phyloP scores from a whole-genome alignment of 2,113 vertebrate genomes.

The Prietella phreatophila region DNA sequence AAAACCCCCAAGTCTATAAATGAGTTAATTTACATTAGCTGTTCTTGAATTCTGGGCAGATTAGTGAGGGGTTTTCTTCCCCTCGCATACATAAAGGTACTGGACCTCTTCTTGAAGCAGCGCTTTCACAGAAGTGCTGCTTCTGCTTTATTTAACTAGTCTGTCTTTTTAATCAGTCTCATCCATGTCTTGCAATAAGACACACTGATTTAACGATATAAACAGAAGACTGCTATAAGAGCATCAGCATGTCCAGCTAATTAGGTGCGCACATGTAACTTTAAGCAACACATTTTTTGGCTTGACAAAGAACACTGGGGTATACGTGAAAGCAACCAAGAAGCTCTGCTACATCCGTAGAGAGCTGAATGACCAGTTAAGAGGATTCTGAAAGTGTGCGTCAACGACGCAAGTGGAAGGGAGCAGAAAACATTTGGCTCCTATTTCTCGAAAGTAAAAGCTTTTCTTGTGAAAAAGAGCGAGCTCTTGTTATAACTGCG shows the following conservation, averaged over 20 bases:
- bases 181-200: neutral
- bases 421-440: constrained; percentile 5
- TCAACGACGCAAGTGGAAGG: neutral
- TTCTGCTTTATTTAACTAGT: neutral
- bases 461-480: constrained; percentile 1
- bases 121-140: neutral
- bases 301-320: neutral
- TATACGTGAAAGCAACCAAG: neutral
- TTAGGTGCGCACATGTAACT: neutral
- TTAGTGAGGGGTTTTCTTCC: neutral
- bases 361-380: constrained; percentile 23
- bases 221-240: neutral
- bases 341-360: neutral
- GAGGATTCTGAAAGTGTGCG: neutral
- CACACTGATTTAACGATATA: neutral
- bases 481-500: neutral
- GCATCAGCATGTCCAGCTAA: neutral
- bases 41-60: neutral
- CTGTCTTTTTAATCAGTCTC: neutral
- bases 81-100: neutral
- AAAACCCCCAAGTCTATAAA: neutral
- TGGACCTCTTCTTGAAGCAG: neutral
- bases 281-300: neutral
- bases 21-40: neutral
- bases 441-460: neutral